Percentiles rank a stretch among this genome's conserved stretches.
phyloP scores from a whole-genome alignment of 2,113 vertebrate species.

The Triplophysa dalaica region DNA sequence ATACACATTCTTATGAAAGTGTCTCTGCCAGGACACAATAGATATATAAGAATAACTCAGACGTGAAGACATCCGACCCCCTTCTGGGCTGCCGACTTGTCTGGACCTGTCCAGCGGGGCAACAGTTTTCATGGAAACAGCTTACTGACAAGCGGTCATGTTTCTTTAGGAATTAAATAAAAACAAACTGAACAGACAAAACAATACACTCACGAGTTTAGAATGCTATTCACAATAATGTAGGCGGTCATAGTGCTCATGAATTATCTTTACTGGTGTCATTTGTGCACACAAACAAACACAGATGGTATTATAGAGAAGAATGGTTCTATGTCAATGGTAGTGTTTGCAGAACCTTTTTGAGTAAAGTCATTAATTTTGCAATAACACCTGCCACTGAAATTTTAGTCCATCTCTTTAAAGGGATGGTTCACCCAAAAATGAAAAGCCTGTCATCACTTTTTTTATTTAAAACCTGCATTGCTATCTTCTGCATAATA shows the following conservation, averaged over 20 bases:
- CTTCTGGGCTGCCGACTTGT: constrained; percentile 23
- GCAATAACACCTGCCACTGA: no score
- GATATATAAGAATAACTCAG: not conserved
- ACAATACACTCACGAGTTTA: not conserved
- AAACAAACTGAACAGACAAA: constrained; percentile 4
- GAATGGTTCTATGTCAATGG: not conserved
- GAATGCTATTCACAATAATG: not conserved
- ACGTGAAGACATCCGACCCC: not conserved
- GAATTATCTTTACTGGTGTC: not conserved
- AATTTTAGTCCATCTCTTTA: not conserved
- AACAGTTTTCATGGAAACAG: constrained; percentile 15
- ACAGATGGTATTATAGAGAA: not conserved
- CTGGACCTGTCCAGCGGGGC: constrained; percentile 28
- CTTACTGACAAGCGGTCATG: constrained; percentile 1
- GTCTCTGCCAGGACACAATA: not conserved
- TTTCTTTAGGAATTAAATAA: not conserved
- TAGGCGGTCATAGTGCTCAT: not conserved
- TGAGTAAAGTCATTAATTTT: no score
- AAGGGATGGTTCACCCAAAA: no score
- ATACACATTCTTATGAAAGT: not conserved
- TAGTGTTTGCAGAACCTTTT: not conserved
- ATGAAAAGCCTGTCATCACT: no score
- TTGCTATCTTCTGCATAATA: no score
- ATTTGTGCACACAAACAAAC: not conserved
- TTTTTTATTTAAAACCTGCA: no score